Percentiles rank a stretch among this genome's conserved stretches.
phyloP scores from a whole-genome alignment of 2,888 invertebrate genomes.

The Prionchulus punctatus region DNA sequence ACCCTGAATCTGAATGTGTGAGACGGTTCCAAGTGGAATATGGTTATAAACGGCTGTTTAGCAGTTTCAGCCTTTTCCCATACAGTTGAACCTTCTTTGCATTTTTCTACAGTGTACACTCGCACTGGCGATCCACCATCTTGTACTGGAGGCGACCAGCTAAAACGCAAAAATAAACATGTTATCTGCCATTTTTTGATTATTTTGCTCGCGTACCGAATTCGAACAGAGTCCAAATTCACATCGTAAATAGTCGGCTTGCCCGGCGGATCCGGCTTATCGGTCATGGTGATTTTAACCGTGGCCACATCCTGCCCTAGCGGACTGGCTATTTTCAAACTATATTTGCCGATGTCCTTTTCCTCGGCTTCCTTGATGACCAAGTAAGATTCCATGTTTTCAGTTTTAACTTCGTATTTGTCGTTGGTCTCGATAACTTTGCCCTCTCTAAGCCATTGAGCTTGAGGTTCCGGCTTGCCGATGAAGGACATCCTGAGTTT shows the following conservation, averaged over 20 bases:
- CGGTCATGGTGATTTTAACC: conserved; percentile 34
- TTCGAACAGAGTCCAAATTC: conserved; percentile 47
- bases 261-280: conserved; percentile 62
- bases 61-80: conserved; percentile 78
- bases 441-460: conserved; percentile 64
- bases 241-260: conserved; percentile 59
- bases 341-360: conserved; percentile 31
- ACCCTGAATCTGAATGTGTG: conserved; percentile 83
- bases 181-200: too few species aligned
- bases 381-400: conserved; percentile 24
- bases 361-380: conserved; percentile 24
- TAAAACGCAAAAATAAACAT: too few species aligned
- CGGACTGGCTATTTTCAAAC: conserved; percentile 30
- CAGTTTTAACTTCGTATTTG: conserved; percentile 21
- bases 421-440: conserved; percentile 12
- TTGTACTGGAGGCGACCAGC: conserved; percentile 67
- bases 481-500: conserved; percentile 6
- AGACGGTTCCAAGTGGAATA: conserved; percentile 74
- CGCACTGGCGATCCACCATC: conserved; percentile 86
- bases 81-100: conserved; percentile 69
- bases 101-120: conserved; percentile 79
- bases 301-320: conserved; percentile 31
- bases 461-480: conserved; percentile 59
- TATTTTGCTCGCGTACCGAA: too few species aligned
- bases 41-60: conserved; percentile 57